Evolutionary conservation across 2,113 vertebrate species (phyloP).

Genomic region (Camelus bactrianus): DNA sequence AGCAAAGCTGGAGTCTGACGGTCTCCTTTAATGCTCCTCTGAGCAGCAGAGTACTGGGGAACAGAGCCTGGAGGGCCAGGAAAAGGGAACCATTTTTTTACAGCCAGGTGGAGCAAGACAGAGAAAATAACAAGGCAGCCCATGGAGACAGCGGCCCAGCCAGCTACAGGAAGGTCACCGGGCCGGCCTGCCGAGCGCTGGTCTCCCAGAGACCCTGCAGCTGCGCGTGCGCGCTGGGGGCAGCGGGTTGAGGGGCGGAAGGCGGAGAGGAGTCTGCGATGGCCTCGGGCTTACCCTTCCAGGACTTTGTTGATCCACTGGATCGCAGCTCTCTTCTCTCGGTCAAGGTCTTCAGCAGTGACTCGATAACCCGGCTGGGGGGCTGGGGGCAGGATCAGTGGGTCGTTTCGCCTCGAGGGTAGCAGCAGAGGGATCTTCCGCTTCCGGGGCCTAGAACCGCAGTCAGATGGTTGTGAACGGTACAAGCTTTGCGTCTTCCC

Average conservation of each 20-base stretch:
- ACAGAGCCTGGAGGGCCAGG: not conserved
- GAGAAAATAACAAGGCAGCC: not conserved
- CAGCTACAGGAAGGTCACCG: not conserved
- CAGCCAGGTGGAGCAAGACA: not conserved
- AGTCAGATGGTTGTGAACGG: accelerated
- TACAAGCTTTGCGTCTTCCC: slow-evolving; percentile 59
- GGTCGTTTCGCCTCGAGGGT: slow-evolving; percentile 82
- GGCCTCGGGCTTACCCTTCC: slow-evolving; percentile 87
- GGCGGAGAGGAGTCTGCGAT: not conserved
- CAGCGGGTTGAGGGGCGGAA: accelerated
- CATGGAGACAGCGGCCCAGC: not conserved
- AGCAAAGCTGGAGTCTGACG: not conserved
- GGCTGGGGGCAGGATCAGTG: slow-evolving; percentile 89
- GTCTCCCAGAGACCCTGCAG: slow-evolving; percentile 81
- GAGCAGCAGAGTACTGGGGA: not conserved
- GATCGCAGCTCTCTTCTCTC: slow-evolving; percentile 89
- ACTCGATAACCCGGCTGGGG: slow-evolving; percentile 91
- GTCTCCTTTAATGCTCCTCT: not conserved
- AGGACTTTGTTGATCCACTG: slow-evolving; percentile 92
- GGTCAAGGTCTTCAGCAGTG: slow-evolving; percentile 92
- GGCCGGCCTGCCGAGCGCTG: slow-evolving; percentile 61
- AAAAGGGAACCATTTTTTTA: not conserved
- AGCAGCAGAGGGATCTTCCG: slow-evolving; percentile 92
- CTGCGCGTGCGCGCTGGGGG: not conserved
- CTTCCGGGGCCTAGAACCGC: slow-evolving; percentile 86